Percentiles rank a stretch among this genome's conserved stretches.
These are phyloP conservation scores for Enhydra lutris DNA, from an alignment of 2,113 vertebrate species.

Conservation along the genomic window DNA sequence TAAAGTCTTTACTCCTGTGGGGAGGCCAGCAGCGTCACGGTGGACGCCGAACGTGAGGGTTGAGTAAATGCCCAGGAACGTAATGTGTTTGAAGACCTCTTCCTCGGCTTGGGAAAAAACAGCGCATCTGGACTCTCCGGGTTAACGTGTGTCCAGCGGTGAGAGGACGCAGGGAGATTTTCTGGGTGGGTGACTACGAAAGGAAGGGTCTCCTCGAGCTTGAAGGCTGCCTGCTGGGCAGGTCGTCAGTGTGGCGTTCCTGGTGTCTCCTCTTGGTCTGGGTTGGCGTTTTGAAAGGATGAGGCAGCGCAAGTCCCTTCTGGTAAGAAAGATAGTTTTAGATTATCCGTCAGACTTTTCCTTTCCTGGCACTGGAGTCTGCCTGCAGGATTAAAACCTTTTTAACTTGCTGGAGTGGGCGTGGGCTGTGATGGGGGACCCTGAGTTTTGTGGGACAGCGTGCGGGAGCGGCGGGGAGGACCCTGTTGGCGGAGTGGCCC, in stretches of 20 bases:
- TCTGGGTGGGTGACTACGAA: slow-evolving; percentile 37
- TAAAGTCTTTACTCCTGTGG: no score
- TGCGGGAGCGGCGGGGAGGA: background rate
- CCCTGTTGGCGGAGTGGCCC: fast-evolving
- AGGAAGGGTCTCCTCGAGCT: slow-evolving; percentile 56
- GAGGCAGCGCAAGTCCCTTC: background rate
- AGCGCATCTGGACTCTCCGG: background rate
- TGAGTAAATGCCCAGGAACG: background rate
- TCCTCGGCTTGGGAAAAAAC: background rate
- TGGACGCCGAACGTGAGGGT: background rate
- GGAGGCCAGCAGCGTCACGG: fast-evolving
- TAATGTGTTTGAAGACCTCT: background rate
- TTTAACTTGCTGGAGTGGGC: slow-evolving; percentile 33
- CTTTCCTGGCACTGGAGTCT: slow-evolving; percentile 52
- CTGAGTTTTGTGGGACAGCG: slow-evolving; percentile 32
- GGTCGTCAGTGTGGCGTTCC: slow-evolving; percentile 22
- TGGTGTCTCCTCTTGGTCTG: slow-evolving; percentile 63
- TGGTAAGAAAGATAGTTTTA: slow-evolving; percentile 54
- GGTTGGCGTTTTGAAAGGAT: slow-evolving; percentile 61
- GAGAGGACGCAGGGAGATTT: slow-evolving; percentile 41
- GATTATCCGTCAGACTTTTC: slow-evolving; percentile 57
- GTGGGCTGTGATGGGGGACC: background rate
- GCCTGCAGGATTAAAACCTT: slow-evolving; percentile 9
- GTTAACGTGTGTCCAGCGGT: background rate
- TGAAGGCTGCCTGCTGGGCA: slow-evolving; percentile 56